Percentiles rank a stretch among this genome's conserved stretches.
phyloP scores from a whole-genome alignment of 1,140 invertebrate genomes.

The Diuraphis noxia region DNA sequence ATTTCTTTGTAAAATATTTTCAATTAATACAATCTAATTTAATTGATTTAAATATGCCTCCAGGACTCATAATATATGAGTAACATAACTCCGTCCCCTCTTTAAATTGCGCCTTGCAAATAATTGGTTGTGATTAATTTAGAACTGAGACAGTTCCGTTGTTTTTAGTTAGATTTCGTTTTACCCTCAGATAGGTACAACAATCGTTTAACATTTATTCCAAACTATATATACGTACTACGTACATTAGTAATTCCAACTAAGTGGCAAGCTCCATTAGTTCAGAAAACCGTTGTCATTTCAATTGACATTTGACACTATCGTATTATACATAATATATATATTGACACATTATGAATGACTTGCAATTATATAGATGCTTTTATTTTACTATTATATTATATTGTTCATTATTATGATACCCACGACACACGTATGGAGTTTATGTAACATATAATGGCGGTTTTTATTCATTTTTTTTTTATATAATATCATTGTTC shows the following conservation, averaged over 20 bases:
- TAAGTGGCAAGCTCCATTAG: conserved; percentile 31
- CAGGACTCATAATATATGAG: too few relatives aligned
- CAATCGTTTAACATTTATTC: not conserved
- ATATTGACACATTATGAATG: conserved; percentile 45
- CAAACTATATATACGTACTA: not conserved
- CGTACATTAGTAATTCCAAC: not conserved
- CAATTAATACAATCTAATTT: not conserved
- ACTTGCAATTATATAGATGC: conserved; percentile 48
- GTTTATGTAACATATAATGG: conserved; percentile 41
- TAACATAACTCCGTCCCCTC: not conserved
- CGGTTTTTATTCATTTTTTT: conserved; percentile 36
- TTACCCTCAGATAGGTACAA: not conserved
- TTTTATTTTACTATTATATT: conserved; percentile 45
- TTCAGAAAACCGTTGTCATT: conserved; percentile 42
- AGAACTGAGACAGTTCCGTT: not conserved
- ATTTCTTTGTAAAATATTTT: not conserved
- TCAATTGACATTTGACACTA: conserved; percentile 39
- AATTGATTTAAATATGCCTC: not conserved
- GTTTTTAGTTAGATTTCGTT: not conserved
- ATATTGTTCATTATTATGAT: conserved; percentile 36
- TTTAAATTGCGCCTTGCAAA: not conserved
- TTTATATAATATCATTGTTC: conserved; percentile 48
- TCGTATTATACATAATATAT: not conserved
- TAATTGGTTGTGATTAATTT: not conserved
- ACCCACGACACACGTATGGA: conserved; percentile 26